Evolutionary conservation across 2,888 invertebrate genomes (phyloP).

Genomic region (Andrena trimmerana): DNA sequence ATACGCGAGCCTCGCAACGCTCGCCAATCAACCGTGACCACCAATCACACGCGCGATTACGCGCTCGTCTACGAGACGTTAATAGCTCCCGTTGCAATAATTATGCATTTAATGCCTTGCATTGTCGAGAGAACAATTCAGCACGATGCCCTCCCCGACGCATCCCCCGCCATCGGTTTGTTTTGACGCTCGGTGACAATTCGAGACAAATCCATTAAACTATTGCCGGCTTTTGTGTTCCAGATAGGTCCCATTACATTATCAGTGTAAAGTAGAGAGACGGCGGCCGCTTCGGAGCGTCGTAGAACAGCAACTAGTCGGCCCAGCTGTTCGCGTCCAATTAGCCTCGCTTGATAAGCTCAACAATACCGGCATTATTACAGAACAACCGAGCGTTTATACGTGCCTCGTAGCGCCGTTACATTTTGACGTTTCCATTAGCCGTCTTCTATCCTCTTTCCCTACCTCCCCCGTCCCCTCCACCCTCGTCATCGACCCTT

Average conservation of each 20-base stretch:
- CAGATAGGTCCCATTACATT: constrained; percentile 83
- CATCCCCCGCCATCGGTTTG: constrained; percentile 67
- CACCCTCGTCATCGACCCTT: constrained; percentile 18
- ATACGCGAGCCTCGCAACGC: neutral
- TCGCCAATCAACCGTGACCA: constrained; percentile 10
- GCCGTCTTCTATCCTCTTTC: constrained; percentile 37
- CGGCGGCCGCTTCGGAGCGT: constrained; percentile 65
- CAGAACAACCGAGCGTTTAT: constrained; percentile 80
- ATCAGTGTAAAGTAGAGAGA: constrained; percentile 82
- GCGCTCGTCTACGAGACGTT: constrained; percentile 27
- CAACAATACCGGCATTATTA: constrained; percentile 84
- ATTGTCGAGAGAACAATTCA: constrained; percentile 41
- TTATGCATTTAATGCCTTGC: constrained; percentile 51
- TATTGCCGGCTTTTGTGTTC: constrained; percentile 82
- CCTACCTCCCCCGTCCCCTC: constrained; percentile 15
- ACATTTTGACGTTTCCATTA: constrained; percentile 78
- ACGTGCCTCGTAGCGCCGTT: constrained; percentile 75
- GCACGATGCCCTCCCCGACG: constrained; percentile 1
- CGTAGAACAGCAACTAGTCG: constrained; percentile 70
- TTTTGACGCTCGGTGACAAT: constrained; percentile 80
- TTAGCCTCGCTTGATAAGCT: constrained; percentile 85
- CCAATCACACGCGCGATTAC: constrained; percentile 13
- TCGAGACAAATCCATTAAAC: constrained; percentile 81
- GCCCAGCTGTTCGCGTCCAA: constrained; percentile 84
- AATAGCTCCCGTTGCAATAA: constrained; percentile 41